Evolutionary conservation across 1,140 invertebrate species (phyloP).

Genomic region (Acromyrmex charruanus): DNA sequence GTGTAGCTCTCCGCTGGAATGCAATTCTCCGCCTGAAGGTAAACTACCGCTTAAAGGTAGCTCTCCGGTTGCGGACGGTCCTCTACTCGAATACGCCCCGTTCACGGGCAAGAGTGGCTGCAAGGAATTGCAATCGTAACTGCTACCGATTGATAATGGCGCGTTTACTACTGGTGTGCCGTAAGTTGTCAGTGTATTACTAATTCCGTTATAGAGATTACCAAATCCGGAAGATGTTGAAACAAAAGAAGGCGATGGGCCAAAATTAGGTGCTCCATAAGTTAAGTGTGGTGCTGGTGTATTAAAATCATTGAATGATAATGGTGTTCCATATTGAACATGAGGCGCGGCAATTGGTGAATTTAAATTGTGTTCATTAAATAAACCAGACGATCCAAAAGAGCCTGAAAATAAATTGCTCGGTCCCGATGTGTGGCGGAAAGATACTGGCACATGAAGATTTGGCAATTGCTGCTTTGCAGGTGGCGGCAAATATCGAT

Average conservation of each 20-base stretch:
- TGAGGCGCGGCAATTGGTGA: conserved; percentile 82
- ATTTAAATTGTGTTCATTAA: conserved; percentile 60
- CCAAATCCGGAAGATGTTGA: conserved; percentile 74
- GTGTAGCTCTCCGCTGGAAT: conserved; percentile 40
- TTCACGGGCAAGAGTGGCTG: conserved; percentile 56
- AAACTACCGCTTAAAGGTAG: conserved; percentile 45
- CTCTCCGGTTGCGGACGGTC: conserved; percentile 31
- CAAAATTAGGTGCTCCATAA: conserved; percentile 84
- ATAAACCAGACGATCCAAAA: conserved; percentile 63
- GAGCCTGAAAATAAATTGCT: conserved; percentile 48
- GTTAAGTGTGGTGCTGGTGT: conserved; percentile 82
- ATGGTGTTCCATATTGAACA: conserved; percentile 83
- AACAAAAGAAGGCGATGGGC: conserved; percentile 76
- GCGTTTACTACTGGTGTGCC: conserved; percentile 77
- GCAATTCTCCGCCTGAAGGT: conserved; percentile 37
- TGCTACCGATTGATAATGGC: conserved; percentile 59
- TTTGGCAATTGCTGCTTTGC: conserved; percentile 80
- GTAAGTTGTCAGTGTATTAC: conserved; percentile 76
- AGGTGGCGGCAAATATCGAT: conserved; percentile 86
- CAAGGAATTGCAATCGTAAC: conserved; percentile 76
- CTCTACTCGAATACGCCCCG: conserved; percentile 46
- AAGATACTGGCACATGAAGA: conserved; percentile 74
- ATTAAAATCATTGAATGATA: conserved; percentile 82
- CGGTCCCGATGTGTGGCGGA: conserved; percentile 67
- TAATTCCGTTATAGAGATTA: conserved; percentile 81